Evolutionary conservation across 2,113 vertebrate genomes (phyloP), one percentile per base, ranked within the genome.

Genomic region (Thryonomys swinderianus): DNA sequence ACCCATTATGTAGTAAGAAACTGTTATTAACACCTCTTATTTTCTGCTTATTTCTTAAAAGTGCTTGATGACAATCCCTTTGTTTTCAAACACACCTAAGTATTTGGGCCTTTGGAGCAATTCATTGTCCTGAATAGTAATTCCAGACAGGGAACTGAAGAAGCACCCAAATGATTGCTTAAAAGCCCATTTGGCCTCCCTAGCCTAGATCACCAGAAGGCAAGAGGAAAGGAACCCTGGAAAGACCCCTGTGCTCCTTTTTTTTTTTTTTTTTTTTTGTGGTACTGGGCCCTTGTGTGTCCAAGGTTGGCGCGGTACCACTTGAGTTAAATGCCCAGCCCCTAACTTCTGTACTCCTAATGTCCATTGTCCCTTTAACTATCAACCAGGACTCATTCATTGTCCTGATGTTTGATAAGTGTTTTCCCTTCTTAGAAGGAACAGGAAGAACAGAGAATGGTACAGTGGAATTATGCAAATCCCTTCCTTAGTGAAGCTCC

Each of bases 1-100:
- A 98, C 98, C 55, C 96, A 98, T 78, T 99, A 99, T 96, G 92
- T 98, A 71, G 99, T 99, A 98, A 97, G 97, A 51, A 74, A 80
- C 76, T 42, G 74, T 85, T 96, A 94, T 86, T 80, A 61, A 87
- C 89, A 86, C 45, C 7, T 92, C 55, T 45, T 67, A 32, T 93
- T 76, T 96, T 78, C 76, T 92, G 40, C 67, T 34, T 88, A 67
- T 86, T 94, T 86, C 66, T 96, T n/a, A 71, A 61, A 95, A 92
- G 59, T 82, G 12, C 59, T 90, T 80, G 76, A n/a, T 87, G 48
- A 74, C 32, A 20, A 40, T 69, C 42, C 27, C 21, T 55, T 78
- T 73, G 42, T 32, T 42, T 61, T 17, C 88, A 88, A 86, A 80
- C 32, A 91, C 37, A 82, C n/a, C 23, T 27, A 88, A 78, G 42